These are phyloP conservation scores for Emys orbicularis DNA, from an alignment of 2,797 vertebrate species.

Conservation along the genomic window DNA sequence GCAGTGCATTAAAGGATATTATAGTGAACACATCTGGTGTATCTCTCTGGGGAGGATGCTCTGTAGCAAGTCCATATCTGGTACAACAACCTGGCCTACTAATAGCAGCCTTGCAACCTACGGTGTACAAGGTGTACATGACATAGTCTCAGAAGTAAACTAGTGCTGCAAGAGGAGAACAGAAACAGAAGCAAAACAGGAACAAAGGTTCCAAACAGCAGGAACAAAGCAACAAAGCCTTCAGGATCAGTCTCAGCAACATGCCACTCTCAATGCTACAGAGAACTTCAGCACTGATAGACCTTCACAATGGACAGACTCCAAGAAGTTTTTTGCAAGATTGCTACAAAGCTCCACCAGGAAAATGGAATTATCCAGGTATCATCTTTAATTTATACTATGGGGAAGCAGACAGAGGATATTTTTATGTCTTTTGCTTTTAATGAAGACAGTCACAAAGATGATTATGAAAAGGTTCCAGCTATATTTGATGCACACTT, in stretches of 20 bases:
- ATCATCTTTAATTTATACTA: not conserved
- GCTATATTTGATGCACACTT: not conserved
- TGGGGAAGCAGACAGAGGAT: not conserved
- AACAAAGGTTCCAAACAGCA: not conserved
- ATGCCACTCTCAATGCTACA: not conserved
- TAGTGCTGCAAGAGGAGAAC: not conserved
- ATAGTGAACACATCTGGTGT: not conserved
- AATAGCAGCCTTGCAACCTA: not conserved
- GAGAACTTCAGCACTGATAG: not conserved
- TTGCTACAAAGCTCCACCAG: not conserved
- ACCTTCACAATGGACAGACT: not conserved
- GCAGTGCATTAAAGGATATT: not conserved
- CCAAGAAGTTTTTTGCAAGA: no score
- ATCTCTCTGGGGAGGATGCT: not conserved
- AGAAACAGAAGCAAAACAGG: not conserved
- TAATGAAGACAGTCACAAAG: not conserved
- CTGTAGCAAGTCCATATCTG: not conserved
- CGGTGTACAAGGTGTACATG: not conserved
- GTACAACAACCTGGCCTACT: not conserved
- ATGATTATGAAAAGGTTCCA: not conserved
- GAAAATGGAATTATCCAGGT: not conserved
- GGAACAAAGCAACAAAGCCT: not conserved
- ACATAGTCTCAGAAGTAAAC: not conserved
- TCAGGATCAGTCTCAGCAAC: not conserved
- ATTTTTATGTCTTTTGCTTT: not conserved